A percentile compares a stretch with the other conserved stretches of the same genome.
Evolutionary conservation across 2,797 vertebrate species (phyloP).

Genomic region (Muscicapa comitata): DNA sequence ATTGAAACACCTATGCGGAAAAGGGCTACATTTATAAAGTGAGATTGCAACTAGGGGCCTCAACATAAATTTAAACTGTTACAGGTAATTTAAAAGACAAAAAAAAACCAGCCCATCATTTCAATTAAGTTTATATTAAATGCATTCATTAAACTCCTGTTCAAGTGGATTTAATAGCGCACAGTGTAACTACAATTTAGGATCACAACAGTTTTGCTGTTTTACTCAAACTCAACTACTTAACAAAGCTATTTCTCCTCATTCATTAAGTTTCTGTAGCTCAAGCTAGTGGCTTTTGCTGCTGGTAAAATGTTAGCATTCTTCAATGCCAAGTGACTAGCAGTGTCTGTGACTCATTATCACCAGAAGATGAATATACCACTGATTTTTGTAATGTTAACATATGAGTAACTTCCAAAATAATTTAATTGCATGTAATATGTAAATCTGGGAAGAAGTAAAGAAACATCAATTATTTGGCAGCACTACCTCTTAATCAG

Average conservation of each 20-base stretch:
- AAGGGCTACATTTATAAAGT: not conserved
- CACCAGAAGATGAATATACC: constrained; percentile 39
- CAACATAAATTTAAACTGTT: not conserved
- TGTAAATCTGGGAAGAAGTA: not conserved
- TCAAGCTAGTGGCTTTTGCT: not conserved
- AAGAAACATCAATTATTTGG: not conserved
- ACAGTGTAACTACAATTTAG: not conserved
- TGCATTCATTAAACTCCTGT: not conserved
- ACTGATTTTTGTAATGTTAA: not conserved
- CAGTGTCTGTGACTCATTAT: constrained; percentile 41
- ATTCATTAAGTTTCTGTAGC: not conserved
- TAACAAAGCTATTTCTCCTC: not conserved
- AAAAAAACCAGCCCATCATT: fast-evolving
- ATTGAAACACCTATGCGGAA: fast-evolving
- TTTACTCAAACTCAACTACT: not conserved
- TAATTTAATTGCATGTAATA: not conserved
- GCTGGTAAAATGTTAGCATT: not conserved
- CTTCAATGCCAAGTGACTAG: not conserved
- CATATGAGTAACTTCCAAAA: constrained; percentile 8
- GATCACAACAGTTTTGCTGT: not conserved
- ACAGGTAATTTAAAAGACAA: not conserved
- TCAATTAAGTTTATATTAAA: not conserved
- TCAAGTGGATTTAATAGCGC: not conserved
- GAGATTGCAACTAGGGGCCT: not conserved
- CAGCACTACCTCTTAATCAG: not conserved